These are phyloP conservation scores for Mastomys coucha DNA, from an alignment of 2,113 vertebrate genomes.

Conservation along the genomic window DNA sequence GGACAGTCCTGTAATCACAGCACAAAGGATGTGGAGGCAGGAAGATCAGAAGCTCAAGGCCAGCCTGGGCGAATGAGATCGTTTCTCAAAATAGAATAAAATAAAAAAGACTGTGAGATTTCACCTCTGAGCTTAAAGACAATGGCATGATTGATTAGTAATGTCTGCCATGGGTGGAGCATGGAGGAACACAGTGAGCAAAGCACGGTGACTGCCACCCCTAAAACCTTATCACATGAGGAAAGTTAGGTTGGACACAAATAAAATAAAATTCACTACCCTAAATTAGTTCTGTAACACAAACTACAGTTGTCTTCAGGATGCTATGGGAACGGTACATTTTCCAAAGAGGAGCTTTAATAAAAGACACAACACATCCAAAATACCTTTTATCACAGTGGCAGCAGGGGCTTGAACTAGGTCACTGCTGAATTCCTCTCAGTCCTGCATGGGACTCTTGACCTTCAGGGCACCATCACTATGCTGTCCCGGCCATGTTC, in stretches of 20 bases:
- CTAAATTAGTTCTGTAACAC: not conserved
- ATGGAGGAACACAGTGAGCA: not conserved
- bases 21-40: not conserved
- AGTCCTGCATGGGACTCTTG: not conserved
- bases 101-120: not conserved
- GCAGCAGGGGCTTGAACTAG: not conserved
- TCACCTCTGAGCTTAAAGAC: conserved; percentile 1
- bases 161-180: not conserved
- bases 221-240: not conserved
- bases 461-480: conserved; percentile 22
- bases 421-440: conserved; percentile 3
- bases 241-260: not conserved
- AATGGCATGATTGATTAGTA: conserved; percentile 4
- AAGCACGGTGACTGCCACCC: not conserved
- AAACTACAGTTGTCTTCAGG: conserved; percentile 32
- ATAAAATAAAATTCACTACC: not conserved
- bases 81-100: not conserved
- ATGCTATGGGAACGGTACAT: not conserved
- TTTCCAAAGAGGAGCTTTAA: conserved; percentile 31
- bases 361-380: not conserved
- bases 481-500: conserved; percentile 63
- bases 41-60: not conserved
- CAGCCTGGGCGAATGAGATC: not conserved
- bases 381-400: conserved; percentile 37
- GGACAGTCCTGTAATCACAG: not conserved